A percentile compares a stretch with the other conserved stretches of the same genome.
phyloP scores from a whole-genome alignment of 2,888 invertebrate genomes.

The Chironomus riparius region DNA sequence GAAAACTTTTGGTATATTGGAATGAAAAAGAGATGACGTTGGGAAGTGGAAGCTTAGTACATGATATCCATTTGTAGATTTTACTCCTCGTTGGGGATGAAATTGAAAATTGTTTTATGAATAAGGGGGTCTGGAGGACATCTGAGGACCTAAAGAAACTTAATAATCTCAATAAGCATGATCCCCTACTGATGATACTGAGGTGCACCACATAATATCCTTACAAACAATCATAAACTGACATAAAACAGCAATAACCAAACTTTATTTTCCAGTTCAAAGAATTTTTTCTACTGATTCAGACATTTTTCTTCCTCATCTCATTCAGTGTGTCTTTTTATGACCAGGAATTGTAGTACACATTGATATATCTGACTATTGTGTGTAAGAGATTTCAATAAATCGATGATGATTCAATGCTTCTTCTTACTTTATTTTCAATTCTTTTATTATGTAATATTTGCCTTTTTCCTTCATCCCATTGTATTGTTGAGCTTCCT shows the following conservation, averaged over 20 bases:
- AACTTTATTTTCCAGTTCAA: neutral
- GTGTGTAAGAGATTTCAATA: constrained; percentile 20
- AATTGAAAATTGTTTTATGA: no score
- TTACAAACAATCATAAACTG: neutral
- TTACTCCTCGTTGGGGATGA: neutral
- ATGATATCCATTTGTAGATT: neutral
- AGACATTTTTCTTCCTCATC: no score
- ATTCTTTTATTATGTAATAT: constrained; percentile 12
- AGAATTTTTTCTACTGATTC: neutral
- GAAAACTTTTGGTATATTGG: neutral
- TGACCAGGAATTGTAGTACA: no score
- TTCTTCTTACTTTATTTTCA: neutral
- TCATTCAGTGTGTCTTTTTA: no score
- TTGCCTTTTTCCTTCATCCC: neutral
- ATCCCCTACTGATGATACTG: no score
- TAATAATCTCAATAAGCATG: no score
- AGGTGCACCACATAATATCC: no score
- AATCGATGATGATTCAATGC: constrained; percentile 24
- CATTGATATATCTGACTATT: neutral
- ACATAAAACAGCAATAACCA: neutral
- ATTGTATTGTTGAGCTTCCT: neutral
- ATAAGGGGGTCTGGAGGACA: no score
- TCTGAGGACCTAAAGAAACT: no score
- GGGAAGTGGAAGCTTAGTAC: no score
- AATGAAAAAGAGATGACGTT: no score